Base-by-base conservation (phyloP, 2,888 invertebrate genomes). In the Laothoe populi region DNA sequence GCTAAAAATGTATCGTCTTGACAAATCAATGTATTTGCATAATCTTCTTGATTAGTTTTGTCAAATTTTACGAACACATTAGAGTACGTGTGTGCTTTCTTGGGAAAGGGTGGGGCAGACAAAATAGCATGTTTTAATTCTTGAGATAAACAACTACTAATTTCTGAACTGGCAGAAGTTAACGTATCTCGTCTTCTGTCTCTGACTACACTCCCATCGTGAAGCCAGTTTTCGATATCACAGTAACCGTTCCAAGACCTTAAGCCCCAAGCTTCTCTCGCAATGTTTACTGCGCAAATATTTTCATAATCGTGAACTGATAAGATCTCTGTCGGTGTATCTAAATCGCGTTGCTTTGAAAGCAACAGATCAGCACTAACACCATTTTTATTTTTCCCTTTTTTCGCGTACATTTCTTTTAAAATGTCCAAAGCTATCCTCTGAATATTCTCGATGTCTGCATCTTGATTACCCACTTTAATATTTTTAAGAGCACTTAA, bases 221-320 rank as follows among this genome's bases (percentile, higher is more conserved):
- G 95, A 21, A 94, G 85, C 84, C 94, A 94, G 60, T 94, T 94
- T 77, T 95, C 95, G 63, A 95, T 95, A 68, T 95, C 95, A 38
- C 92, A 94, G 74, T 95, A 95, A 2, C 94, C 94, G 73, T 94
- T 94, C 95, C 95, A 95, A 40, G 95, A 95, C 46, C 95, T 88
- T 59, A 95, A 83, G 0, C 95, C 95, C 94, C 94, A 94, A 16
- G 94, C 94, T 77, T 95, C 95, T 66, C 95, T 85, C 2, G 95
- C 94, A 61, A 95, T 94, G 70, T 95, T 95, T 4, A 95, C 92
- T 1, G 95, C 94, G 75, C 95, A 95, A 67, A 95, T 93, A 74
- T 95, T 95, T 79, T 95, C 95, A 73, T 95, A 95, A 74, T 95
- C 95, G 72, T 95, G 95, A 57, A 95, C 94, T 4, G 95, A 94